Conservation (phyloP, 1,140 invertebrate genomes). For the Oryctes rhinoceros region DNA sequence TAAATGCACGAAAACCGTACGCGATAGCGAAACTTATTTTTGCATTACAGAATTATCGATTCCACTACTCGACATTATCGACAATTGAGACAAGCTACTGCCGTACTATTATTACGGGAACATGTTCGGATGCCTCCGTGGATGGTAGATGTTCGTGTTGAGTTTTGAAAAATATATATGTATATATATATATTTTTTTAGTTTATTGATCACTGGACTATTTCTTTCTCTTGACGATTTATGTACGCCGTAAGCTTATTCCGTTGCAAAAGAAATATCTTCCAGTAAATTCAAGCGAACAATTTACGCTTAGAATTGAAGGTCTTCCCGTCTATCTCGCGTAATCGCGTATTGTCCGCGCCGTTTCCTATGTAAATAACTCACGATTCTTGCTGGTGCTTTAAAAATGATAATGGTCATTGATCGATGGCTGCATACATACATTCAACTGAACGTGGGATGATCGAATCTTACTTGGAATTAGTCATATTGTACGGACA, state of each 20-base stretch:
- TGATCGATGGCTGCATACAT: not conserved
- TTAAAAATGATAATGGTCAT: not conserved
- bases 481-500: slow-evolving; percentile 1
- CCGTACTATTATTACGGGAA: not conserved
- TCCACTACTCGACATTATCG: not conserved
- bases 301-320: not conserved
- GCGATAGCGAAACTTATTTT: slow-evolving; percentile 17
- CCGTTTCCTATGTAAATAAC: not conserved
- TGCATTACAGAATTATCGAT: slow-evolving; percentile 10
- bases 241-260: not conserved
- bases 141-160: not conserved
- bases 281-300: not conserved
- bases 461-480: slow-evolving; percentile 12
- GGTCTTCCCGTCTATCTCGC: not conserved
- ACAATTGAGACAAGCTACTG: not conserved
- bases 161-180: not conserved
- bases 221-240: not conserved
- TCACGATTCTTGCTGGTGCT: not conserved
- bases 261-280: not conserved
- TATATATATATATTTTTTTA: too few species aligned
- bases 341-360: not conserved
- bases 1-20: slow-evolving; percentile 12
- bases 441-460: not conserved
- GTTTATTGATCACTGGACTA: too few species aligned
- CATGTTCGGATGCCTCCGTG: not conserved